Base-by-base conservation (phyloP, 1,140 invertebrate genomes). In the Mesaphorura yosii region DNA sequence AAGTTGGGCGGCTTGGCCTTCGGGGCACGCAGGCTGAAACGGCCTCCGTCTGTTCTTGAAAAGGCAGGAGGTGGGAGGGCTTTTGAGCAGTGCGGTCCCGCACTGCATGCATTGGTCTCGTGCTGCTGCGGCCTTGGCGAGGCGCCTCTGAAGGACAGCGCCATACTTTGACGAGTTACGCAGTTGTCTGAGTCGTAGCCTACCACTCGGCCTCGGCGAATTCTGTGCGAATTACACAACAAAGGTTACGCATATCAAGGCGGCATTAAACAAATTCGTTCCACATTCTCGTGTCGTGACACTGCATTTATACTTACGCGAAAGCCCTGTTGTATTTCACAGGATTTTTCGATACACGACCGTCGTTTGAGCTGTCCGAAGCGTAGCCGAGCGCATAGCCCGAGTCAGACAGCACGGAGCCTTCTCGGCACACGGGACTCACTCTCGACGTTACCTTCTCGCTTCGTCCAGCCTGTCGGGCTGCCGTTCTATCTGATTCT, bases 21-120 rank as follows among this genome's bases (percentile, higher is more conserved):
- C n/a, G n/a, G n/a, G n/a, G n/a, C n/a, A n/a, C n/a, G n/a, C n/a
- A 81, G 73, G 67, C 80, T 82, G 63, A 77, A 76, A 58, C 80
- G 66, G n/a, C 78, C 79, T 58, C 75, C 75, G 65, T 83, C 80
- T 37, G 71, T 75, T 51, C 80, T 68, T 3, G 72, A 71, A 62
- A 81, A 76, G 22, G 58, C n/a, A 53, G n/a, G 58, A 40, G 17
- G 62, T 55, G 4, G 60, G 47, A 42, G 38, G 53, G 20, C n/a
- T 31, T 10, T 5, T 41, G 46, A 29, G 10, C 7, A n/a, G 3
- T 12, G n/a, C 6, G 27, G 25, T 46, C 17, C 29, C 12, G 1
- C 50, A 26, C 28, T 42, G 39, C 3, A 48, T 46, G 6, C 53
- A 44, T 38, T 55, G 56, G 10, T 56, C 50, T 10, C 57, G 55